Evolutionary conservation across 2,113 vertebrate species (phyloP).

Genomic region (Lates calcarifer): DNA sequence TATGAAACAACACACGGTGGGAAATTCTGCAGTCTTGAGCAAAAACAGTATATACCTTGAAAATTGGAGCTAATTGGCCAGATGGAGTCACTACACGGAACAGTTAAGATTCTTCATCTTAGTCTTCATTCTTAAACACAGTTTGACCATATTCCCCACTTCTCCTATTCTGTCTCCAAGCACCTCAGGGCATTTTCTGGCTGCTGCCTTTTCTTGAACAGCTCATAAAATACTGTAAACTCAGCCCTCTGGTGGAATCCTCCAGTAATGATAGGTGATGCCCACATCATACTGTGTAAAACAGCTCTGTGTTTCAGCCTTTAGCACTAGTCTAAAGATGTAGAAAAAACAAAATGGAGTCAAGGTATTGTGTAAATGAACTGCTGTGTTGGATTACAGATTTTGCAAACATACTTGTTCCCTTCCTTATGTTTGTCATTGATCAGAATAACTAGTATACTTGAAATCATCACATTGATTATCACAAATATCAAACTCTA

Average conservation of each 20-base stretch:
- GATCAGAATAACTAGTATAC: too few species aligned
- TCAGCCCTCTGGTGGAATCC: slow-evolving; percentile 4
- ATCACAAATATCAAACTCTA: neutral
- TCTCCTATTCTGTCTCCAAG: neutral
- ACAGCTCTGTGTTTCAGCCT: neutral
- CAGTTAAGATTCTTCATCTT: neutral
- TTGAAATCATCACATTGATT: too few species aligned
- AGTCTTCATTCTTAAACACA: neutral
- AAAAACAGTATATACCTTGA: neutral
- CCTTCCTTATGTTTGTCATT: too few species aligned
- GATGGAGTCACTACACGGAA: slow-evolving; percentile 16
- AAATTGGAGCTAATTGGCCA: slow-evolving; percentile 19
- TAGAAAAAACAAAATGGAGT: too few species aligned
- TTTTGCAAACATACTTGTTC: neutral
- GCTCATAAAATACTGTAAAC: neutral
- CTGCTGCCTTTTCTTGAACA: neutral
- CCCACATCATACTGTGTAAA: neutral
- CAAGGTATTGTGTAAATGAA: too few species aligned
- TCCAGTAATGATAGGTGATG: neutral
- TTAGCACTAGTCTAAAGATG: neutral
- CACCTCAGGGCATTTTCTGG: neutral
- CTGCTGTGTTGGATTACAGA: too few species aligned
- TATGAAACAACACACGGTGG: slow-evolving; percentile 4
- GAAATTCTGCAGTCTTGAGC: neutral
- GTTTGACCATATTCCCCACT: neutral